Conservation (phyloP, 2,797 vertebrate species). For the Jordanella pulchra region DNA sequence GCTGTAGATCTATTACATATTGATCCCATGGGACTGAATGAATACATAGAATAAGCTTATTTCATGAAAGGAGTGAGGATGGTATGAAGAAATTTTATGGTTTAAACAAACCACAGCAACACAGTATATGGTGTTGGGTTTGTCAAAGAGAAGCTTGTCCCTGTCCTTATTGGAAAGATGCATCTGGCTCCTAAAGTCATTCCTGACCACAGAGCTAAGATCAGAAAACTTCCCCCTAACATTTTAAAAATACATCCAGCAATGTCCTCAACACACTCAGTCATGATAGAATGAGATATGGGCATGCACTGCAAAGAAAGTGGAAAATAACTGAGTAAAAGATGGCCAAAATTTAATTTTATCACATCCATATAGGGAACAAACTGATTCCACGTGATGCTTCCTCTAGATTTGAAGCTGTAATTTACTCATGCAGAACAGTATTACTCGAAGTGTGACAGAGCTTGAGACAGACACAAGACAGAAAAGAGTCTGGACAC, state of each 20-base stretch:
- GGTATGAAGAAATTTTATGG: neutral
- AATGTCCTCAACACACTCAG: slow-evolving; percentile 18
- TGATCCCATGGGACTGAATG: neutral
- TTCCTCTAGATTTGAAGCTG: slow-evolving; percentile 40
- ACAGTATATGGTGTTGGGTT: neutral
- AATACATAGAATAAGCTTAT: no score
- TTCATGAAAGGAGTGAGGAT: no score
- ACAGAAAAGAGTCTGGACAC: slow-evolving; percentile 18
- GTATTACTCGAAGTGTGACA: slow-evolving; percentile 38
- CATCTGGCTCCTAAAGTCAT: slow-evolving; percentile 43
- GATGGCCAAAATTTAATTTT: slow-evolving; percentile 41
- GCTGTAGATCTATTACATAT: neutral
- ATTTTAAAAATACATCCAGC: slow-evolving; percentile 44
- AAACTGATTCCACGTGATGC: slow-evolving; percentile 28
- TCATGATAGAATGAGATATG: slow-evolving; percentile 18
- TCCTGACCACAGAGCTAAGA: slow-evolving; percentile 39
- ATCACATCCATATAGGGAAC: slow-evolving; percentile 28
- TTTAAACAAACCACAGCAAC: neutral
- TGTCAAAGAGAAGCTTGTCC: slow-evolving; percentile 34
- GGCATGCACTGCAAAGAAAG: slow-evolving; percentile 20
- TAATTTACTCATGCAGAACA: slow-evolving; percentile 51
- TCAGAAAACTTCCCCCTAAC: slow-evolving; percentile 29
- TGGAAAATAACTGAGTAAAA: neutral
- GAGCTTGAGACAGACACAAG: slow-evolving; percentile 42
- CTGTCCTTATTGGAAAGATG: slow-evolving; percentile 62